Conservation (phyloP, 2,888 invertebrate genomes). For the Pachycephus smyrnensis region DNA sequence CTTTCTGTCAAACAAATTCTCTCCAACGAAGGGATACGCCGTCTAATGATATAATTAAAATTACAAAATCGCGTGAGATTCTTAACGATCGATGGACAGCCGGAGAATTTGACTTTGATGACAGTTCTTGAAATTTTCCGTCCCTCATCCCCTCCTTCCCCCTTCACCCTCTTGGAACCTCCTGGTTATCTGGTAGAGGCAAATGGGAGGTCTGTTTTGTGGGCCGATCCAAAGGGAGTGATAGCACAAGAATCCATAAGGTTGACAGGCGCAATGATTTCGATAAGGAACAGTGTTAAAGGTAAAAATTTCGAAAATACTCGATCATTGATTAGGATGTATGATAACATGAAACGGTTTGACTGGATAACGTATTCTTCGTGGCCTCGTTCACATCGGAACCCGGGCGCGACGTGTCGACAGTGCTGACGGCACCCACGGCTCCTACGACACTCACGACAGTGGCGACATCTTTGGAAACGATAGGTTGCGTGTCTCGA, state of each 20-base stretch:
- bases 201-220: neutral
- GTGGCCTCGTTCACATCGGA: neutral
- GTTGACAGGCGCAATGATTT: neutral
- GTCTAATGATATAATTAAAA: no score
- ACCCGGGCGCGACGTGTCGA: neutral
- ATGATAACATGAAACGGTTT: neutral
- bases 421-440: neutral
- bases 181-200: neutral
- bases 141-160: no score
- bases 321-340: neutral
- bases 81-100: no score
- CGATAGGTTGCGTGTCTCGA: constrained; percentile 35
- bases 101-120: no score
- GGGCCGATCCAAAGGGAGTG: neutral
- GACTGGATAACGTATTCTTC: neutral
- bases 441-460: neutral
- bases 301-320: neutral
- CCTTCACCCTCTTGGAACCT: neutral
- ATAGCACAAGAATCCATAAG: neutral
- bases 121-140: no score
- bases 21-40: neutral
- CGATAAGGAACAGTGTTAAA: neutral
- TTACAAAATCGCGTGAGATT: no score
- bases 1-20: neutral
- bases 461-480: neutral